Evolutionary conservation across 2,113 vertebrate species (phyloP).

Genomic region (Myrmecophaga tridactyla): DNA sequence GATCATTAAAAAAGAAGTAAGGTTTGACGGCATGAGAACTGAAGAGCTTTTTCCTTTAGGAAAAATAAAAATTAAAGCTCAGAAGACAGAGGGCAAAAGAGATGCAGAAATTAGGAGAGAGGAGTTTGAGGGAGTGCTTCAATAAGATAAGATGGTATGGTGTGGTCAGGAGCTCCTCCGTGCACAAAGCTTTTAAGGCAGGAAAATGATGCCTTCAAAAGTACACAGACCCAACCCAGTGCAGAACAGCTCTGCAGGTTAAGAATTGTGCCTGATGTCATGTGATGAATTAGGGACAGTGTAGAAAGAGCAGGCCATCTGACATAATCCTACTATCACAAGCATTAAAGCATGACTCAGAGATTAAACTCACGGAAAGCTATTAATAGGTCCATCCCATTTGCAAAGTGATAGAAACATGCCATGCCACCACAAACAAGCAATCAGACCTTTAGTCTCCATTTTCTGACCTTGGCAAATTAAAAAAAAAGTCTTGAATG

Average conservation of each 20-base stretch:
- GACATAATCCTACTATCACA: constrained; percentile 13
- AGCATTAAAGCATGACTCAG: constrained; percentile 56
- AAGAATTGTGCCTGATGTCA: constrained; percentile 2
- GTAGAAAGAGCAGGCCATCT: neutral
- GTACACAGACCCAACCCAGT: neutral
- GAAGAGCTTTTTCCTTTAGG: neutral
- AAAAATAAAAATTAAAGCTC: neutral
- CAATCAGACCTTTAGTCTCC: neutral
- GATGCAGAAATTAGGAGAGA: neutral
- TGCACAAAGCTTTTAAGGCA: neutral
- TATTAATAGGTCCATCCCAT: constrained; percentile 29
- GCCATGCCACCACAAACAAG: neutral
- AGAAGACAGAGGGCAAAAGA: neutral
- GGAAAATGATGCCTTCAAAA: constrained; percentile 5
- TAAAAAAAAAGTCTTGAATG: neutral
- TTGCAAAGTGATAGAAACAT: constrained; percentile 42
- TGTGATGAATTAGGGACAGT: neutral
- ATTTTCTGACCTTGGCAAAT: neutral
- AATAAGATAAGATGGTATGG: neutral
- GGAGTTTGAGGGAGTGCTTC: neutral
- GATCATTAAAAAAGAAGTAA: neutral
- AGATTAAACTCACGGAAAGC: constrained; percentile 4
- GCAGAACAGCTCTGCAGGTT: neutral
- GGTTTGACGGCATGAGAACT: neutral
- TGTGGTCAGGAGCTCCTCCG: neutral